Evolutionary conservation across 2,888 invertebrate species (phyloP).

Genomic region (Hedychridium roseum): DNA sequence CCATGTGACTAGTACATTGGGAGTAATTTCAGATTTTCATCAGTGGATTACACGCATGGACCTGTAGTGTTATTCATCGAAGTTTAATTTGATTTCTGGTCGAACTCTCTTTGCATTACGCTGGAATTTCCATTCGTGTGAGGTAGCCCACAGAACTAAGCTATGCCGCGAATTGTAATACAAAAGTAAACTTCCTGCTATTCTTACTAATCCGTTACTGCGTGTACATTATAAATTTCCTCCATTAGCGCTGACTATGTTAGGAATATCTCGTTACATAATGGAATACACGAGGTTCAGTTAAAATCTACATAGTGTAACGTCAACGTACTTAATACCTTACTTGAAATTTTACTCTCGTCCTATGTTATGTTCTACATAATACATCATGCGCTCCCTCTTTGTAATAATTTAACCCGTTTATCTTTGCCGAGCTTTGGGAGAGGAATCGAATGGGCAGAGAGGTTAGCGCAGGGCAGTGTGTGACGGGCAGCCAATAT

Average conservation of each 20-base stretch:
- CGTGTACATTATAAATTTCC: too few relatives aligned
- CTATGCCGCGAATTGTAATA: too few relatives aligned
- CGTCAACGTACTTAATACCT: too few relatives aligned
- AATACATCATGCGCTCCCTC: slow-evolving; percentile 37
- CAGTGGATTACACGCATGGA: slow-evolving; percentile 29
- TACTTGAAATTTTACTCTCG: too few relatives aligned
- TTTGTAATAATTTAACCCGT: slow-evolving; percentile 43
- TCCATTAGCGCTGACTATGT: too few relatives aligned
- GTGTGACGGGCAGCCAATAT: slow-evolving; percentile 43
- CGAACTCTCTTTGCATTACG: slow-evolving; percentile 3
- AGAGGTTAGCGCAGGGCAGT: slow-evolving; percentile 11
- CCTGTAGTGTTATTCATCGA: slow-evolving; percentile 38
- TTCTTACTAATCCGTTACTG: too few relatives aligned
- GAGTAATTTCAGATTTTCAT: slow-evolving; percentile 33
- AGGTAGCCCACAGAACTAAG: too few relatives aligned
- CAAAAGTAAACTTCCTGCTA: too few relatives aligned
- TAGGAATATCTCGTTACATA: too few relatives aligned
- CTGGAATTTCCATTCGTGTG: too few relatives aligned
- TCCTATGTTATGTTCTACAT: slow-evolving; percentile 34
- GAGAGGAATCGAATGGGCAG: slow-evolving; percentile 9
- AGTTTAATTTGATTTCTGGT: slow-evolving; percentile 36
- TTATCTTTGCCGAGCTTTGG: slow-evolving; percentile 27
- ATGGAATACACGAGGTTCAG: too few relatives aligned
- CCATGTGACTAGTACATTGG: slow-evolving; percentile 10
- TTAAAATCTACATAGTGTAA: too few relatives aligned